Evolutionary conservation across 2,888 invertebrate species (phyloP), one percentile per base, ranked within the genome.

Genomic region (Oligia strigilis): DNA sequence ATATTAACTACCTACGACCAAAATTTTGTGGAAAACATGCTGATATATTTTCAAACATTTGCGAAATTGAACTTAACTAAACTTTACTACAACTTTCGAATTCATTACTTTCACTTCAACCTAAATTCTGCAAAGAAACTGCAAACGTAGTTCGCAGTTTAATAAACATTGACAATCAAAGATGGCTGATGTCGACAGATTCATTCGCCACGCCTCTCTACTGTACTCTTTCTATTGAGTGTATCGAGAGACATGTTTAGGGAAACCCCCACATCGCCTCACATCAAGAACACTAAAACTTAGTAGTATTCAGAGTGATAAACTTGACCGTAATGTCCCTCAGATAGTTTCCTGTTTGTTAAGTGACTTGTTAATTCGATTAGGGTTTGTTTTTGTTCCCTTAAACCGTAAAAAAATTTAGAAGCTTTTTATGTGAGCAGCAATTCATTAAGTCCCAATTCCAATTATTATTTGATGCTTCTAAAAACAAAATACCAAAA

Each of bases 161-260:
- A 72, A 82, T 78, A 83, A 73, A 77, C 70, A 77, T 58, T 69
- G 65, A 72, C 71, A 81, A 79, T 80, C 75, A 75, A 80, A 75
- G 78, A 78, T 77, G 70, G 76, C 65, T 69, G 67, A 73, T 66
- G 58, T 80, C 62, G 58, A 43, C 66, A 55, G 69, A 66, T 69
- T 72, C 65, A 80, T 65, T 79, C 58, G 69, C 71, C 67, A 74
- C 87, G 87, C 89, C 80, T 78, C 81, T 82, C 75, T 49, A 77
- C 58, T 87, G 85, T 83, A 82, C 73, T 79, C 77, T 75, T 78
- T 73, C 43, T 74, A 83, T 85, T 82, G 72, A 76, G 74, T 71
- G 67, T 49, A 43, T 82, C 17, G 66, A 66, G 72, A 17, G 4
- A 65, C 72, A 67, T 40, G 75, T 58, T 84, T 3, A 23, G 65